These are phyloP conservation scores for Synanthedon myopaeformis DNA, from an alignment of 2,888 invertebrate species.

Conservation along the genomic window DNA sequence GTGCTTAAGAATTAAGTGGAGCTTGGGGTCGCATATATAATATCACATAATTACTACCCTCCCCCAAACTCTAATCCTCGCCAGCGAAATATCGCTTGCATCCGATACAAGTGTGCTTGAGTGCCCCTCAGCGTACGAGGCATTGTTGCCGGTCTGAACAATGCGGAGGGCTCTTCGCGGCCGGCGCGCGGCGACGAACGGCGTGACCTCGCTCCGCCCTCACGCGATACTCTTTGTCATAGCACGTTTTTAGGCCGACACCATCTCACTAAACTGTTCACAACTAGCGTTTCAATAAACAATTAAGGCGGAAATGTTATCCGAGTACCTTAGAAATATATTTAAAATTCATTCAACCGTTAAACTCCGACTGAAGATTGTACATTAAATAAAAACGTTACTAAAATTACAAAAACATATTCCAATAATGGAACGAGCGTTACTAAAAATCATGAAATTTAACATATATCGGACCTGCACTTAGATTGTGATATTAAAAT, in stretches of 20 bases:
- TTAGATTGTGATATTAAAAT: no score
- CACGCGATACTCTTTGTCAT: slow-evolving; percentile 53
- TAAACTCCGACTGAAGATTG: no score
- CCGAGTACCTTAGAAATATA: no score
- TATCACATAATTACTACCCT: slow-evolving; percentile 49
- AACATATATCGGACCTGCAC: no score
- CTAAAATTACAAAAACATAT: no score
- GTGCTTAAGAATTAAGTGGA: slow-evolving; percentile 8
- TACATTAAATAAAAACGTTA: no score
- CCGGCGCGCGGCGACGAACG: slow-evolving; percentile 29
- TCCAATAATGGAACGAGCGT: no score
- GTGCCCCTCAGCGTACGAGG: slow-evolving; percentile 36
- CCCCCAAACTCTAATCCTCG: slow-evolving; percentile 38
- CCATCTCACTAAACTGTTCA: slow-evolving; percentile 4
- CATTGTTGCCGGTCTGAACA: slow-evolving; percentile 63
- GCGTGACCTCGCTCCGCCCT: slow-evolving; percentile 34
- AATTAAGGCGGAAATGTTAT: background rate
- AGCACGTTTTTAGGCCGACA: slow-evolving; percentile 59
- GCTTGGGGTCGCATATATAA: slow-evolving; percentile 33
- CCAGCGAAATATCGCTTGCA: slow-evolving; percentile 60
- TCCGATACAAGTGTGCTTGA: slow-evolving; percentile 57
- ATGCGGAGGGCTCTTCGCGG: slow-evolving; percentile 56
- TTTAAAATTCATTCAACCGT: no score
- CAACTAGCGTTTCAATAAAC: background rate
- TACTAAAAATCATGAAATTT: no score